Evolutionary conservation across 1,140 invertebrate species (phyloP).

Genomic region (Caenorhabditis latens): DNA sequence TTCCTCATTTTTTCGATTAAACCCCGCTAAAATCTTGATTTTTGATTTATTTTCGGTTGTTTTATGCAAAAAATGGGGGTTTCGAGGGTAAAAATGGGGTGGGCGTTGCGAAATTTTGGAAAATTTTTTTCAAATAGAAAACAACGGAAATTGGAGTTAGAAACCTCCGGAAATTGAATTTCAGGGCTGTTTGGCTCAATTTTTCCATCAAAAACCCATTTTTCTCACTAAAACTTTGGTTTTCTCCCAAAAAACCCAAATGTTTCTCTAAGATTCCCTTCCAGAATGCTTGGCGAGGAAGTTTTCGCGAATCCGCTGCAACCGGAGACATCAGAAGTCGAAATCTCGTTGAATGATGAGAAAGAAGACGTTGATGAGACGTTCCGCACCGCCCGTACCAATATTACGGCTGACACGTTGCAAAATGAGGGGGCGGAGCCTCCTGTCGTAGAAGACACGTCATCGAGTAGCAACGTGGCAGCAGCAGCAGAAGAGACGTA

Average conservation of each 20-base stretch:
- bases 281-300: constrained; percentile 14
- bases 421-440: not conserved
- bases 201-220: not conserved
- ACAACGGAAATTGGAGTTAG: no score
- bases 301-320: constrained; percentile 31
- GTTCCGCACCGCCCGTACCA: constrained; percentile 11
- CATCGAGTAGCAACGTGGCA: not conserved
- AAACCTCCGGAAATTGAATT: no score
- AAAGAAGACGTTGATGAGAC: not conserved
- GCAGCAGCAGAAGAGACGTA: constrained; percentile 1
- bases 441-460: no score
- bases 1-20: not conserved
- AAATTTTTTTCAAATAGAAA: no score
- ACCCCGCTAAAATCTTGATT: not conserved
- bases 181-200: not conserved
- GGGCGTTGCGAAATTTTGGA: no score
- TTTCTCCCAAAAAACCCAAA: not conserved
- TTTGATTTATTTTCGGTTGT: not conserved
- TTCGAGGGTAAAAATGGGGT: no score
- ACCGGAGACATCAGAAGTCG: not conserved
- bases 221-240: no score
- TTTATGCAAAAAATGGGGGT: no score
- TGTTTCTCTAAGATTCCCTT: no score
- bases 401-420: not conserved
- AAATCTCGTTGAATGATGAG: constrained; percentile 21